These are phyloP conservation scores for Charaxes varanes DNA, from an alignment of 1,140 invertebrate genomes.

Conservation along the genomic window DNA sequence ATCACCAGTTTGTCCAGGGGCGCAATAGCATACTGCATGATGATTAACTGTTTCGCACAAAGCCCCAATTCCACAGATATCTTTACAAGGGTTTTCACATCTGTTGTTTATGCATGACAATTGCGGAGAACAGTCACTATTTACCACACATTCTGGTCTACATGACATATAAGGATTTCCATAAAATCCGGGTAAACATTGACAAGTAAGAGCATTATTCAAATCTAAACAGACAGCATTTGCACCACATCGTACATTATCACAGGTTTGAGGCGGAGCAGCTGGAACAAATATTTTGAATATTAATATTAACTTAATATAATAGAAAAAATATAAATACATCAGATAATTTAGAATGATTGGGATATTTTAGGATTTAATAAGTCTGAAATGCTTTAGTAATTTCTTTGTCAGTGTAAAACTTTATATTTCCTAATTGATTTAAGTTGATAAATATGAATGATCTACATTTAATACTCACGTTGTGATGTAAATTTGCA, in stretches of 20 bases:
- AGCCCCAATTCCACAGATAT: constrained; percentile 85
- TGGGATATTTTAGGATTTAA: too few relatives aligned
- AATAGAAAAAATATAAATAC: too few relatives aligned
- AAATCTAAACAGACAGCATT: constrained; percentile 83
- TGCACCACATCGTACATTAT: constrained; percentile 81
- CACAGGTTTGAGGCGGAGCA: constrained; percentile 77
- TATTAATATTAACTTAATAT: too few relatives aligned
- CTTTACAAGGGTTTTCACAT: constrained; percentile 85
- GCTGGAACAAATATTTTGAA: constrained; percentile 48
- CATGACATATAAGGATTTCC: constrained; percentile 85
- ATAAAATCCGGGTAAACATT: constrained; percentile 79
- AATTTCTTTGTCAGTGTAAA: too few relatives aligned
- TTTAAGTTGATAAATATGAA: neutral
- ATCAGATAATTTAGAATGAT: too few relatives aligned
- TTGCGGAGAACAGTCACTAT: constrained; percentile 81
- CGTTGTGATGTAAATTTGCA: constrained; percentile 74
- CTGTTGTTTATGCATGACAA: constrained; percentile 86
- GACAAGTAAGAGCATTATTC: constrained; percentile 76
- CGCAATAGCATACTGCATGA: constrained; percentile 85
- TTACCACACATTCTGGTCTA: constrained; percentile 85
- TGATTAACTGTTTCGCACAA: constrained; percentile 86
- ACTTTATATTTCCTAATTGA: too few relatives aligned
- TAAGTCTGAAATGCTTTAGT: too few relatives aligned
- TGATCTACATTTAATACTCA: constrained; percentile 29
- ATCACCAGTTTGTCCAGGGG: constrained; percentile 82